Evolutionary conservation across 1,140 invertebrate species (phyloP), one percentile per base, ranked within the genome.

Genomic region (Drosophila truncata): DNA sequence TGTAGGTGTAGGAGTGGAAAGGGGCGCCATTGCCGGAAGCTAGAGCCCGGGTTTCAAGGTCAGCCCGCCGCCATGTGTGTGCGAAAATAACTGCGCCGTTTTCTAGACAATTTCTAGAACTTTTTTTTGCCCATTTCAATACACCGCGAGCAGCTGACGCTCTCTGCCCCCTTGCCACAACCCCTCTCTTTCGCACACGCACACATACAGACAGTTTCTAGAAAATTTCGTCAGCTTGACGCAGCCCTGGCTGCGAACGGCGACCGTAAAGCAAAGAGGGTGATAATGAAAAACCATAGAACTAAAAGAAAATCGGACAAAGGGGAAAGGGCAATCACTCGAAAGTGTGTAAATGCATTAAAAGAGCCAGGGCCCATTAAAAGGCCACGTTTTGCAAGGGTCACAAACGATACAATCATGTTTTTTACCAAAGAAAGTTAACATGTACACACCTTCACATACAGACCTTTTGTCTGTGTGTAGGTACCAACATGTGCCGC

Each of bases 161-260:
- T 67, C 63, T 52, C 66, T 25, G 23, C 23, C 47, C 42, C 29
- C 39, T 57, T 16, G 14, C 13, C 33, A 1, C 13, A 2, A 33
- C 25, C 44, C 20, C 25, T 31, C 37, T 59, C 47, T 49, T 14
- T 52, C 55, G 46, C 78, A 67, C 78, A 71, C 39, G 52, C 63
- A 54, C 39, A 47, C 13, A 69, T 42, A 63, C 16, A 69, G 33
- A 63, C 29, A 81, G 73, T 80, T 88, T 88, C 85, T 88, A 88
- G 85, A 88, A 88, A 90, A 63, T 78, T 83, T 88, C 81, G 78
- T 88, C 81, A 75, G 81, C 50, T 13, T 13, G 35, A n/a, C 29
- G 80, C 71, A 90, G 78, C 85, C 85, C 85, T 90, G 85, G 85
- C 78, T 61, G 57, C 85, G 81, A 82, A 90, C 63, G 46, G 27